phyloP scores from a whole-genome alignment of 2,797 vertebrate species.

The Leucoraja ocellata region DNA sequence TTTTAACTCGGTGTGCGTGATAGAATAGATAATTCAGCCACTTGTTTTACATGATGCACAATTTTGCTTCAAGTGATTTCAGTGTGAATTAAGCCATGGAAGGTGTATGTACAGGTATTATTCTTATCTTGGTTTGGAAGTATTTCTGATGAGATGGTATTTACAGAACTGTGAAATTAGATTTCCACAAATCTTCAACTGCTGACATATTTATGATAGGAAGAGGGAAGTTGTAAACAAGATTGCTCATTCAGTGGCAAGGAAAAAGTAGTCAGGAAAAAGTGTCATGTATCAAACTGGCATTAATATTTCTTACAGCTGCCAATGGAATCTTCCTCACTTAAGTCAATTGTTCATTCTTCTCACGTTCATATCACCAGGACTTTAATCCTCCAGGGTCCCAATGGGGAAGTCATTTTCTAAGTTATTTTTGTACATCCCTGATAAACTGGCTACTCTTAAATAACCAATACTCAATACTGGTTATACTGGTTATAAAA shows the following conservation, averaged over 20 bases:
- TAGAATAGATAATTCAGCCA: neutral
- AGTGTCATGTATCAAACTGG: neutral
- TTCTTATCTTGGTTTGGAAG: neutral
- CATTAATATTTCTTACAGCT: neutral
- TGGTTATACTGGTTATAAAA: neutral
- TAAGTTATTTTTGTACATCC: neutral
- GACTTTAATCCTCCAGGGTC: neutral
- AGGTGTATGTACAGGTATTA: neutral
- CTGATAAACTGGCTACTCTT: neutral
- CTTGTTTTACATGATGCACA: neutral
- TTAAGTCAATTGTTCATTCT: neutral
- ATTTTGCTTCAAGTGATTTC: neutral
- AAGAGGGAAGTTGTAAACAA: neutral
- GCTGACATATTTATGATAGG: neutral
- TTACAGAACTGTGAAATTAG: neutral
- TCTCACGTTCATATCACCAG: neutral
- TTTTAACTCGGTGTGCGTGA: neutral
- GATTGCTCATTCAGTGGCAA: neutral
- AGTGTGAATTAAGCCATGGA: neutral
- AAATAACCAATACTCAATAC: neutral
- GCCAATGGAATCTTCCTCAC: neutral
- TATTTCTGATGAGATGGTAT: neutral
- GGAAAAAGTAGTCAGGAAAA: neutral
- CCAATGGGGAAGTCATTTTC: neutral
- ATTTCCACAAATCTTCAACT: neutral